phyloP scores from a whole-genome alignment of 2,888 invertebrate species.

The Aricia artaxerxes region DNA sequence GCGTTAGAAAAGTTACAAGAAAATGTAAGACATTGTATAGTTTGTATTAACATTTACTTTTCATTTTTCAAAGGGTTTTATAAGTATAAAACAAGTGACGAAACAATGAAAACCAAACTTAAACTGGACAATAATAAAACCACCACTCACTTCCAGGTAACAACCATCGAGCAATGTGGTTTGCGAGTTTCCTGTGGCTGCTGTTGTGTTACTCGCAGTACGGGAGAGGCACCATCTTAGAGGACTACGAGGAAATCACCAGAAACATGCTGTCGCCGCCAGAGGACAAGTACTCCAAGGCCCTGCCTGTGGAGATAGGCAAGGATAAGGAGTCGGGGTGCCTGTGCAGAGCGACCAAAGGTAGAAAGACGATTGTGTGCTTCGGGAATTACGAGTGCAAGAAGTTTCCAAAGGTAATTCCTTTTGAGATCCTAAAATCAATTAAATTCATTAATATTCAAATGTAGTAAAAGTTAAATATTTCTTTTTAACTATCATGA shows the following conservation, averaged over 20 bases:
- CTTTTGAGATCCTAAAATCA: too few species aligned
- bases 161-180: conserved; percentile 48
- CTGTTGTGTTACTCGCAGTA: conserved; percentile 65
- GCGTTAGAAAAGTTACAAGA: too few species aligned
- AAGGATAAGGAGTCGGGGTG: conserved; percentile 71
- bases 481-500: not conserved
- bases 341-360: conserved; percentile 66
- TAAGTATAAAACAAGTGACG: too few species aligned
- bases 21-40: too few species aligned
- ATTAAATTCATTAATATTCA: too few species aligned
- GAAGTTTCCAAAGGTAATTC: conserved; percentile 68
- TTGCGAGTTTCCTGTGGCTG: conserved; percentile 61
- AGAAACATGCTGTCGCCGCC: conserved; percentile 51
- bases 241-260: conserved; percentile 59
- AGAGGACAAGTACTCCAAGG: conserved; percentile 50
- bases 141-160: not conserved
- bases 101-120: too few species aligned
- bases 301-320: conserved; percentile 60
- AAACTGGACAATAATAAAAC: not conserved
- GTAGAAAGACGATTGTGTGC: conserved; percentile 65
- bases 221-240: conserved; percentile 55
- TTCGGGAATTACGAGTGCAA: conserved; percentile 77
- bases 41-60: too few species aligned
- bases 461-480: too few species aligned
- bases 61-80: too few species aligned